Evolutionary conservation across 2,113 vertebrate genomes (phyloP).

Genomic region (Acrocephalus arundinaceus): DNA sequence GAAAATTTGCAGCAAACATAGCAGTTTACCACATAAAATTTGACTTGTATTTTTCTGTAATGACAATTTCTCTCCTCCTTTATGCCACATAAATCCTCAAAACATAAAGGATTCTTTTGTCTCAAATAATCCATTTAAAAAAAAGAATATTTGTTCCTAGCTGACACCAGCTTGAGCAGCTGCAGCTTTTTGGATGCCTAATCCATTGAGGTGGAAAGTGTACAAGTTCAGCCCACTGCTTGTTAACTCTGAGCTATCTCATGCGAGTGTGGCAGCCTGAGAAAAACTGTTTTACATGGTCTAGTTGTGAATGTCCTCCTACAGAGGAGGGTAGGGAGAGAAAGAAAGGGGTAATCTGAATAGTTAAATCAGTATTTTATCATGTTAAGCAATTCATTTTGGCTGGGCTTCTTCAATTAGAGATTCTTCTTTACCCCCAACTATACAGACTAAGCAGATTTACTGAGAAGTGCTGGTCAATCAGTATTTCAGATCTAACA

Average conservation of each 20-base stretch:
- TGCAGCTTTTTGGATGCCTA: neutral
- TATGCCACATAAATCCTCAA: neutral
- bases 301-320: neutral
- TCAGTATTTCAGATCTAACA: neutral
- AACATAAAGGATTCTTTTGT: neutral
- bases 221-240: neutral
- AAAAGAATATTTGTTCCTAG: neutral
- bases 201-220: neutral
- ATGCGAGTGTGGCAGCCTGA: neutral
- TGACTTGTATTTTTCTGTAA: neutral
- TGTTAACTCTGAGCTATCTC: neutral
- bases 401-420: neutral
- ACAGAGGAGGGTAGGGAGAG: too few relatives aligned
- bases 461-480: neutral
- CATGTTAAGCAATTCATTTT: neutral
- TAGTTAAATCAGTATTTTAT: neutral
- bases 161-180: neutral
- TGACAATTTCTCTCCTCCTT: neutral
- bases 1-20: neutral
- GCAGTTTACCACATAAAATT: neutral
- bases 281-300: neutral
- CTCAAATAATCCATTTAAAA: neutral
- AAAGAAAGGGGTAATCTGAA: neutral
- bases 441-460: neutral
- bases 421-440: neutral